Conservation (phyloP, 2,888 invertebrate genomes). For the Cremastinae sp. region DNA sequence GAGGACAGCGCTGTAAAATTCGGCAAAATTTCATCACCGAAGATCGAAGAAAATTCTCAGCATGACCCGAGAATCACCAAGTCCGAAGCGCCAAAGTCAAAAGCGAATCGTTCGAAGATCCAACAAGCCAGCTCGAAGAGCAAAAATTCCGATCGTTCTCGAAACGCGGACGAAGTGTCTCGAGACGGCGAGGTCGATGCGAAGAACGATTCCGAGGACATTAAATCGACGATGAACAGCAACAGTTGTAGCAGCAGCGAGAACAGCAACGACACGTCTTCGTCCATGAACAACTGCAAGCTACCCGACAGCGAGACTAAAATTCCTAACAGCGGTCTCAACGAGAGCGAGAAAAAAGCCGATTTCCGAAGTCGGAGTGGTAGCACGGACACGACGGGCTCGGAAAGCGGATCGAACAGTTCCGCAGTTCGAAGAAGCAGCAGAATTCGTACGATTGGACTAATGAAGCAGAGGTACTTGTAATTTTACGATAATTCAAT, state of each 20-base stretch:
- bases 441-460: slow-evolving; percentile 89
- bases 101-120: slow-evolving; percentile 54
- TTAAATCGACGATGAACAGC: slow-evolving; percentile 79
- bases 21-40: slow-evolving; percentile 28
- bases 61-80: slow-evolving; percentile 29
- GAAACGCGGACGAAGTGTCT: slow-evolving; percentile 63
- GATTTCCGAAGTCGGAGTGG: slow-evolving; percentile 77
- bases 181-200: slow-evolving; percentile 73
- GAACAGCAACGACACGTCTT: slow-evolving; percentile 82
- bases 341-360: slow-evolving; percentile 74
- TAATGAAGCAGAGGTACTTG: slow-evolving; percentile 84
- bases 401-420: slow-evolving; percentile 79
- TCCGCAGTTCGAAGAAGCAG: slow-evolving; percentile 86
- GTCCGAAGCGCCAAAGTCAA: slow-evolving; percentile 29
- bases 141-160: slow-evolving; percentile 54
- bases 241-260: slow-evolving; percentile 84
- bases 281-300: slow-evolving; percentile 71
- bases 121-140: slow-evolving; percentile 37
- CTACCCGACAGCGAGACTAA: slow-evolving; percentile 69
- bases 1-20: slow-evolving; percentile 51
- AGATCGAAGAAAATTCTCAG: not conserved
- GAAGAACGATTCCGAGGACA: slow-evolving; percentile 75
- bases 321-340: slow-evolving; percentile 58
- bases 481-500: slow-evolving; percentile 3
- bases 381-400: slow-evolving; percentile 78